Evolutionary conservation across 2,888 invertebrate genomes (phyloP), one percentile per base, ranked within the genome.

Genomic region (Philereme vetulata): DNA sequence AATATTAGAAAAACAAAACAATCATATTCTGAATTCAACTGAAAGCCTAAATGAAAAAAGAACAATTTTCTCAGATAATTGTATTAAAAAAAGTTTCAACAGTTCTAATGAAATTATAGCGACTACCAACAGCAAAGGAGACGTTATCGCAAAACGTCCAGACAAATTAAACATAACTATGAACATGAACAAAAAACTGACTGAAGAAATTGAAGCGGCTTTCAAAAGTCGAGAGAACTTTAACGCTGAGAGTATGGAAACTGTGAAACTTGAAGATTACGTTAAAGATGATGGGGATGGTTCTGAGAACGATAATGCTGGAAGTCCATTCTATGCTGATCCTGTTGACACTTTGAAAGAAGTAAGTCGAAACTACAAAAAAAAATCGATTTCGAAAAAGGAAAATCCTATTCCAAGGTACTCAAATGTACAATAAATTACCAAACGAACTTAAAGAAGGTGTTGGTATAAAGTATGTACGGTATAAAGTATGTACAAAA

Each of bases 291-390:
- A 81, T 54, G 81, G 77, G 46, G 85, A 85, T 45, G 86, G 87
- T 53, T 83, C 85, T 53, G 92, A 91, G 65, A 88, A 91, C 64
- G 92, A 93, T 63, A 96, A 96, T 69, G 95, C 96, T 78, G 95
- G 95, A 9, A 97, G 97, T 81, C 97, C 97, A 1, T 97, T 97
- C 78, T 97, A 97, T 79, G 97, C 97, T 3, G 97, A 97, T 84
- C 97, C 97, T 35, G 97, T 97, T 8, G 97, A 97, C 87, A 95
- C 97, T 34, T 92, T 97, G 57, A 94, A 94, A 76, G 94, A 94
- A 78, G 92, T 93, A 78, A 73, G 80, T 75, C 8, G 36, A 36
- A 36, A 36, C 8, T 36, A 7, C 6, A 36, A 36, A 36, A 5
- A 36, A 36, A 8, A 7, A n/a, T n/a, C n/a, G n/a, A n/a, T n/a